Conservation (phyloP, 2,113 vertebrate genomes). For the Diadophis punctatus region DNA sequence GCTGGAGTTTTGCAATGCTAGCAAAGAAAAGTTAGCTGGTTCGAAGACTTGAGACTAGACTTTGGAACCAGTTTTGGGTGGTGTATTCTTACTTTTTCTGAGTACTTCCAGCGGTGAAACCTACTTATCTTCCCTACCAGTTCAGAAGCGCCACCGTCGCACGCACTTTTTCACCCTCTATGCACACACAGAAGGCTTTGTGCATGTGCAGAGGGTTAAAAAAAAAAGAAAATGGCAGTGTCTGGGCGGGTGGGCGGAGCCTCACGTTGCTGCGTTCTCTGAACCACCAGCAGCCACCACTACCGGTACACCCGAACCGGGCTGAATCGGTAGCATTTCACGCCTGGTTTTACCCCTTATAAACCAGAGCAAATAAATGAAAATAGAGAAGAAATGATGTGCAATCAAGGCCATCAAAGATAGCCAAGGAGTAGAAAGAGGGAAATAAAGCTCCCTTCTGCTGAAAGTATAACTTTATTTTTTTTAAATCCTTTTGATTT, state of each 20-base stretch:
- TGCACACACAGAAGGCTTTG: no score
- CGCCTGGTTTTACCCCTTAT: background rate
- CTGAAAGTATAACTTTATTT: background rate
- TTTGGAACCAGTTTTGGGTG: background rate
- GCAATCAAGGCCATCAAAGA: background rate
- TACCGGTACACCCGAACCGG: no score
- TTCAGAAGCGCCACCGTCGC: no score
- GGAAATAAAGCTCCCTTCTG: background rate
- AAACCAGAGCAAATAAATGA: background rate
- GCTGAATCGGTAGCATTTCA: no score
- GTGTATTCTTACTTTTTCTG: background rate
- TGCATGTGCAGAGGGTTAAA: no score
- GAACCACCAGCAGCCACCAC: no score
- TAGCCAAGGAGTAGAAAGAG: background rate
- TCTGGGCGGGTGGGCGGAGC: no score
- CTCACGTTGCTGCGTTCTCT: no score
- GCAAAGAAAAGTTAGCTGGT: background rate
- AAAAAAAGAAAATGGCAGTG: no score
- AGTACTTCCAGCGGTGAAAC: no score
- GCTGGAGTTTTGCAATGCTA: background rate
- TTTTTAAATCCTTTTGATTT: background rate
- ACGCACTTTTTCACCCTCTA: no score
- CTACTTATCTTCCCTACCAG: no score
- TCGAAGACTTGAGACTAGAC: background rate
- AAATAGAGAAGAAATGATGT: background rate